Evolutionary conservation across 2,113 vertebrate species (phyloP).

Genomic region (Hepsetus odoe): DNA sequence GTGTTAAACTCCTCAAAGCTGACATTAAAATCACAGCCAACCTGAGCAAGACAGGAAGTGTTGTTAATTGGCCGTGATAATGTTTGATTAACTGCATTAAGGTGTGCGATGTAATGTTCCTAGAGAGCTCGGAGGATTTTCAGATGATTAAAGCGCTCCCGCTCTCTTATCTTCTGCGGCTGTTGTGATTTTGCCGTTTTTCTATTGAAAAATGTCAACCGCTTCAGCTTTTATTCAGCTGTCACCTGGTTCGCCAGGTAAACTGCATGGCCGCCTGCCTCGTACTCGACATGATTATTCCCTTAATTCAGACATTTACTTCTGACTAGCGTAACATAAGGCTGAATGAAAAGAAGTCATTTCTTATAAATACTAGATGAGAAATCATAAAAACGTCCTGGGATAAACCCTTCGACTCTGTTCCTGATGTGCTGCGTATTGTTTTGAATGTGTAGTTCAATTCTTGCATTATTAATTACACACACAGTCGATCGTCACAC

Average conservation of each 20-base stretch:
- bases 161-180: not conserved
- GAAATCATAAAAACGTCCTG: too few relatives aligned
- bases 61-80: slow-evolving; percentile 20
- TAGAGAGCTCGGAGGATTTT: not conserved
- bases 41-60: slow-evolving; percentile 6
- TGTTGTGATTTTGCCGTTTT: not conserved
- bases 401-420: too few relatives aligned
- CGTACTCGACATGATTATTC: not conserved
- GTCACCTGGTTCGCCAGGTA: not conserved
- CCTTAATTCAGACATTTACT: not conserved
- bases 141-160: slow-evolving; percentile 8
- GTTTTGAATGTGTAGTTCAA: too few relatives aligned
- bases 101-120: slow-evolving; percentile 6
- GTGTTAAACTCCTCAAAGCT: slow-evolving; percentile 1
- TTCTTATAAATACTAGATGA: not conserved
- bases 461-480: too few relatives aligned
- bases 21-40: not conserved
- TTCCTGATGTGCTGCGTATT: too few relatives aligned
- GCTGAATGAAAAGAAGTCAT: not conserved
- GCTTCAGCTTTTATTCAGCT: not conserved
- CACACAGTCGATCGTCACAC: too few relatives aligned
- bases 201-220: not conserved
- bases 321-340: not conserved
- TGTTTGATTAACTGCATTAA: slow-evolving; percentile 25
- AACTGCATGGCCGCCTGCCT: not conserved